Evolutionary conservation across 2,888 invertebrate genomes (phyloP), one percentile per base, ranked within the genome.

Genomic region (Conistra vaccinii): DNA sequence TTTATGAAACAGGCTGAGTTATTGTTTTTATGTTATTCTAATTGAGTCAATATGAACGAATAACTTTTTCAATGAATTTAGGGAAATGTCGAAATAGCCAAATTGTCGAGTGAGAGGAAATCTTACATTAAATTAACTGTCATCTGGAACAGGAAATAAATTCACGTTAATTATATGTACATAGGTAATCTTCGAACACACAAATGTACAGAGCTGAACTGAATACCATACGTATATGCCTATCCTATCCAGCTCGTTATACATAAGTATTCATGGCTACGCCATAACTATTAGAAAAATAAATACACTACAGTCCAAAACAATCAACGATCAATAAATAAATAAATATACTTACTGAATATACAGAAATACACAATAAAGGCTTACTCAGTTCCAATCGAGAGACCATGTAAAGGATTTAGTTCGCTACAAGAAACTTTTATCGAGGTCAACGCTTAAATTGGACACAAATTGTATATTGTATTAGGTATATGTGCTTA

Each of bases 361-460:
- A 61, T 55, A 78, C 57, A 72, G 62, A 72, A 58, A 72, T 72
- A 63, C 26, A 65, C 26, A 55, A 57, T 66, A 80, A 62, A 58
- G n/a, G 48, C 72, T 72, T 71, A 70, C 32, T 78, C 67, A 71
- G 73, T 61, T 55, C 69, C 67, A 61, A 71, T 76, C 63, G 48
- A 60, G 63, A 66, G 69, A 45, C 53, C 55, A 51, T 73, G 69
- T 73, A 60, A 66, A 70, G 78, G 73, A 78, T 78, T 76, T 72
- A 73, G 66, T 71, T 73, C 39, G 60, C 51, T 42, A 74, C 63
- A 70, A 78, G 73, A 53, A 78, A 75, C 71, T 83, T 83, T 76
- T 71, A 78, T 74, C 73, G 76, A 79, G 78, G 85, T 61, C 85
- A 67, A 72, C 12, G 76, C 66, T 69, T 72, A 82, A 76, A 78